These are phyloP conservation scores for Hyperoodon ampullatus DNA, from an alignment of 2,113 vertebrate genomes.

Conservation along the genomic window DNA sequence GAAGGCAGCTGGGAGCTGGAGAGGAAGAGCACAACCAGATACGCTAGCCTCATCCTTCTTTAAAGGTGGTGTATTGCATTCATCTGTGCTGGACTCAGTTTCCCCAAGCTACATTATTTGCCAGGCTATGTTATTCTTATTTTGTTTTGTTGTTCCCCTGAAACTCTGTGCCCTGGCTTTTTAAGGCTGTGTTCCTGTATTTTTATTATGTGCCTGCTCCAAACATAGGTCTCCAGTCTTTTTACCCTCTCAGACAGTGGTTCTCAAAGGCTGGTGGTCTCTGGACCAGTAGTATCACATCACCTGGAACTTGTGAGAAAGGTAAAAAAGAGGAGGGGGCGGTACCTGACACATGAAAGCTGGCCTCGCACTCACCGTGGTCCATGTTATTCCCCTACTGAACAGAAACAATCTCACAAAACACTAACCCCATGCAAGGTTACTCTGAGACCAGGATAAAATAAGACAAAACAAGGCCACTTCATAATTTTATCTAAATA, in stretches of 20 bases:
- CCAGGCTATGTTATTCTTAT: not conserved
- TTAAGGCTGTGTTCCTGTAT: not conserved
- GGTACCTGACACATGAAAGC: not conserved
- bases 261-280: not conserved
- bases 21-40: not conserved
- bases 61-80: not conserved
- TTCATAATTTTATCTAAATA: slow-evolving; percentile 45
- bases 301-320: not conserved
- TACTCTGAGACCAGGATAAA: slow-evolving; percentile 8
- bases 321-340: not conserved
- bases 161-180: not conserved
- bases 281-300: not conserved
- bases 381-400: not conserved
- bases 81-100: not conserved
- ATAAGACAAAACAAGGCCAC: slow-evolving; percentile 52
- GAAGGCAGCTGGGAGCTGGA: not conserved
- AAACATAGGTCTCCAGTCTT: not conserved
- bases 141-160: not conserved
- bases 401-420: not conserved
- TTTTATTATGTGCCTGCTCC: not conserved
- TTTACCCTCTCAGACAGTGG: not conserved
- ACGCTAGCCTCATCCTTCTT: too few species aligned
- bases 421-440: not conserved
- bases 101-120: not conserved
- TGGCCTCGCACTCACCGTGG: not conserved